Base-by-base conservation (phyloP, 2,888 invertebrate species). In the Allolobophora icterica region DNA sequence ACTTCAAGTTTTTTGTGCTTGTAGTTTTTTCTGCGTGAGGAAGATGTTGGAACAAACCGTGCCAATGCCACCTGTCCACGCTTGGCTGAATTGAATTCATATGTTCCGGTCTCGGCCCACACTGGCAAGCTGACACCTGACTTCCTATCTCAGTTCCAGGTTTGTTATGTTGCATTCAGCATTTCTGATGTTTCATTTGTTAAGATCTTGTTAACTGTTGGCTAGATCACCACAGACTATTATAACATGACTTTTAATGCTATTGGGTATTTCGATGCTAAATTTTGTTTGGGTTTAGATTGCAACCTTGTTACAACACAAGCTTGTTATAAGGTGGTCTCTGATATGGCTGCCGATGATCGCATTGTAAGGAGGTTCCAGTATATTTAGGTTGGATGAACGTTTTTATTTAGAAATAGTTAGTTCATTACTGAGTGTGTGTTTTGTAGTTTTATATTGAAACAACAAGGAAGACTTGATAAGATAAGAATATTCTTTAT, bases 51-150 rank as follows among this genome's bases (percentile, higher is more conserved):
- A 90, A 97, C 97, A 95, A 99, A 99, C 96, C 97, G 99, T 91
- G 98, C 97, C 1, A 96, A 97, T 93, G 97, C 97, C 2, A 97
- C 97, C 90, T 97, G 97, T 94, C 96, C 97, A 93, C 97, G 97
- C 93, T 96, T 99, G 89, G 96, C 97, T 0, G 98, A 99, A 95
- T 96, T 99, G 90, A 99, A 99, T 95, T 97, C 96, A 94, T 99
- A 99, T 95, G 99, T 99, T 89, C 97, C 97, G 40, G 98, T 98
- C 0, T 96, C 96, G 40, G 96, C 97, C 15, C 96, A 97, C 94
- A 97, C 97, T 0, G 97, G 97, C 0, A 95, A 96, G 0, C 96
- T 99, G 45, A 97, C 97, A 35, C 97, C 98, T 92, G 97, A 97
- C 0, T 97, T 97, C 94, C 95, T 99, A 35, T 96, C 97, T 93